Evolutionary conservation across 2,797 vertebrate species (phyloP), one percentile per base, ranked within the genome.

Genomic region (Anguilla obscura): DNA sequence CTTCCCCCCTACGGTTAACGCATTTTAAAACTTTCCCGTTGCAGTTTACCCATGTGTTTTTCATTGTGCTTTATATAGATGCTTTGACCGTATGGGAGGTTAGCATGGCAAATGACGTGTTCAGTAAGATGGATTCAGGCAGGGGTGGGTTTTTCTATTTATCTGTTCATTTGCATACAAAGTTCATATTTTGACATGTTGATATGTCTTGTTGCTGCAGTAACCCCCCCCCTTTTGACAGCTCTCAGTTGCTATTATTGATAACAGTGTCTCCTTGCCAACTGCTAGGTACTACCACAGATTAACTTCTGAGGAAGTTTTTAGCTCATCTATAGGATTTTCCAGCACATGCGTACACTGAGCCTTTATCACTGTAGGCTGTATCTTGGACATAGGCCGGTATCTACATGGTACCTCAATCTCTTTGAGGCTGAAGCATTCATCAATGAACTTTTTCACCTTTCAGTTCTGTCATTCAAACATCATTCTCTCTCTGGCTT

Each of bases 401-500:
- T 69, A 69, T 69, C 63, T 27, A 69, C 58, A 63, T n/a, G 8
- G 27, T 69, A 5, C 8, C 14, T 33, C 18, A 4, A 30, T 74
- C 69, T 9, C 2, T 12, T 2, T 40, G 33, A 36, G 30, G 71
- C 33, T 79, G 74, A 45, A 71, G 45, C 74, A 36, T 30, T 45
- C 36, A 2, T 4, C 33, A 45, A 36, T 33, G 30, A 21, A 45
- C 16, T 45, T 8, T 76, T 76, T 76, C 10, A n/a, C 71, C 12
- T 36, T 36, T 3, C 33, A 45, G 76, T 24, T n/a, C 21, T 3
- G n/a, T 8, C 74, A 79, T 45, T 40, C 33, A 79, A 79, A 54
- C 48, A 87, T 24, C 36, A 86, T 30, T 87, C 58, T 90, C 30
- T 30, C 85, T 4, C 63, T 54, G n/a, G 91, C 2, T 89, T 66